A percentile compares a stretch with the other conserved stretches of the same genome.
Evolutionary conservation across 2,888 invertebrate genomes (phyloP).

Genomic region (Euplagia quadripunctaria): DNA sequence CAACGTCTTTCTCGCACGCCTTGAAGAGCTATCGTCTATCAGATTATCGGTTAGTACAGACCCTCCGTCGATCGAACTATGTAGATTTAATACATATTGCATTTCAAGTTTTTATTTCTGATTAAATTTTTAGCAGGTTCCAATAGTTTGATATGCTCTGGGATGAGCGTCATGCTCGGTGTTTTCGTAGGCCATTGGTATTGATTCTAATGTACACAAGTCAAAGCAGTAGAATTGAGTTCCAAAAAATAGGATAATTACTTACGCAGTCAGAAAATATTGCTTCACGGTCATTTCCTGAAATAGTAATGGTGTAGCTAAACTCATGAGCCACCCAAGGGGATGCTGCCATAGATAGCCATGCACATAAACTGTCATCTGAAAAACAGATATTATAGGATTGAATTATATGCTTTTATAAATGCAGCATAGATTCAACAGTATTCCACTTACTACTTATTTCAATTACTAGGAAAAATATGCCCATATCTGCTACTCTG

Average conservation of each 20-base stretch:
- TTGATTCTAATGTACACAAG: not conserved
- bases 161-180: not conserved
- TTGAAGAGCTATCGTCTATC: no score
- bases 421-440: not conserved
- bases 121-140: no score
- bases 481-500: slow-evolving; percentile 80
- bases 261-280: slow-evolving; percentile 83
- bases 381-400: slow-evolving; percentile 41
- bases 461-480: slow-evolving; percentile 82
- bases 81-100: no score
- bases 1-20: no score
- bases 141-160: not conserved
- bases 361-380: slow-evolving; percentile 73
- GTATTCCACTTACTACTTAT: slow-evolving; percentile 69
- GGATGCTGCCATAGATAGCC: slow-evolving; percentile 80
- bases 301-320: slow-evolving; percentile 78
- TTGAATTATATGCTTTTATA: not conserved
- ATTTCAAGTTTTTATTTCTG: no score
- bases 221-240: not conserved
- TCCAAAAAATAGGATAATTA: slow-evolving; percentile 21
- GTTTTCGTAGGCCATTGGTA: not conserved
- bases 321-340: slow-evolving; percentile 79
- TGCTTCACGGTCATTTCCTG: slow-evolving; percentile 82
- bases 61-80: no score
- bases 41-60: no score